Conservation (phyloP, 2,888 invertebrate species). For the Omphaloscelis lunosa region DNA sequence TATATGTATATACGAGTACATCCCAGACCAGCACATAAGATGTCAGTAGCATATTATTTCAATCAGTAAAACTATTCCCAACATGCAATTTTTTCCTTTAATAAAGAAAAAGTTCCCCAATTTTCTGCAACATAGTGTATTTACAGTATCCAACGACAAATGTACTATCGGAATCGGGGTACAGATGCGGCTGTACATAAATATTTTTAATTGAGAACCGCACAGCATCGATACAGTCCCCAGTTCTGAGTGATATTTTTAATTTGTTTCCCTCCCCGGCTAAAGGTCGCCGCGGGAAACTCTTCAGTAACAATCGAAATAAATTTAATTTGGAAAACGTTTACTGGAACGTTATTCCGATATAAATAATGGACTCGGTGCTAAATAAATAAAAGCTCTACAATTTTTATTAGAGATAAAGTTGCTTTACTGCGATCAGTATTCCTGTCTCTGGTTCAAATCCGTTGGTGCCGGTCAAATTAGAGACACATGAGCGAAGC, state of each 20-base stretch:
- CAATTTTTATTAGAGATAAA: constrained; percentile 2
- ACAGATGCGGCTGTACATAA: background rate
- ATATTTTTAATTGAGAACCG: constrained; percentile 36
- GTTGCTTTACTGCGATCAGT: background rate
- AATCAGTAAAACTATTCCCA: background rate
- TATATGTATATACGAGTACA: background rate
- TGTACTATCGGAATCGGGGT: background rate
- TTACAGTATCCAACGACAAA: constrained; percentile 3
- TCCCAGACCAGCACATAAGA: background rate
- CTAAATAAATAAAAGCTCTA: constrained; percentile 13
- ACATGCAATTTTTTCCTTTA: background rate
- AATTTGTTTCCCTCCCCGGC: constrained; percentile 39
- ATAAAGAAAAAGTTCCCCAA: background rate
- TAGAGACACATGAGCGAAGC: background rate
- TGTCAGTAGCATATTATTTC: background rate
- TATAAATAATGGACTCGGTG: constrained; percentile 20
- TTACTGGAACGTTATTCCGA: constrained; percentile 3
- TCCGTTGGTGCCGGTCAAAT: background rate
- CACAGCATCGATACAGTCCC: constrained; percentile 1
- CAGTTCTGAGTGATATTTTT: constrained; percentile 46
- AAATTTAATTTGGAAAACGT: constrained; percentile 38
- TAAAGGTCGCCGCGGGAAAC: constrained; percentile 11
- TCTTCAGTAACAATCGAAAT: constrained; percentile 42
- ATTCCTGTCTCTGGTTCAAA: background rate
- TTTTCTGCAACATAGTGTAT: background rate